These are phyloP conservation scores for Nomada hirtipes DNA, from an alignment of 2,888 invertebrate species.

Conservation along the genomic window DNA sequence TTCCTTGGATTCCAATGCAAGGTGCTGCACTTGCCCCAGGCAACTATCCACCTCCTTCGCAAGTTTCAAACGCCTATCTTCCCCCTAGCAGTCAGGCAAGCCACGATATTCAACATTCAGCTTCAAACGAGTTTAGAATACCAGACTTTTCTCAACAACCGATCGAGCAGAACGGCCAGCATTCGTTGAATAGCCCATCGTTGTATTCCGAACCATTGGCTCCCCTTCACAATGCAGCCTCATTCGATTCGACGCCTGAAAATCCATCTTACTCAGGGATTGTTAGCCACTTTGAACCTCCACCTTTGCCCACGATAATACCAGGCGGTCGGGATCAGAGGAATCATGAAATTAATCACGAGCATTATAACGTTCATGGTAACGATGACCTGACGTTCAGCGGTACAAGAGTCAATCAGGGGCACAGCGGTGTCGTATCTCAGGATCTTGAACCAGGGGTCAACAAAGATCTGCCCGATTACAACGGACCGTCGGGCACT, in stretches of 20 bases:
- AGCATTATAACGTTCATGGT: neutral
- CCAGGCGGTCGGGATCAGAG: neutral
- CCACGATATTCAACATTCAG: slow-evolving; percentile 52
- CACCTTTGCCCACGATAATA: neutral
- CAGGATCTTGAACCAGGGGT: neutral
- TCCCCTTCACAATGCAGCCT: slow-evolving; percentile 85
- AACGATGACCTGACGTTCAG: slow-evolving; percentile 43
- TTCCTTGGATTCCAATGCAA: slow-evolving; percentile 91
- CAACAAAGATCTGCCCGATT: neutral
- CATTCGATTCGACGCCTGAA: slow-evolving; percentile 22
- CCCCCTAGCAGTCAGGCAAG: slow-evolving; percentile 13
- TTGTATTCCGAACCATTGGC: slow-evolving; percentile 87
- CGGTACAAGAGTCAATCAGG: slow-evolving; percentile 45
- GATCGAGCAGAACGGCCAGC: slow-evolving; percentile 18
- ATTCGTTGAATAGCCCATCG: slow-evolving; percentile 84
- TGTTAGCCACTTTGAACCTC: slow-evolving; percentile 2
- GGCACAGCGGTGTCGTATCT: slow-evolving; percentile 11
- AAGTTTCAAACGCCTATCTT: slow-evolving; percentile 30
- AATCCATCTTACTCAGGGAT: neutral
- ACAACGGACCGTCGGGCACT: slow-evolving; percentile 10
- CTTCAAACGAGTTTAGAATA: slow-evolving; percentile 69
- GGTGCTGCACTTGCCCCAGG: neutral
- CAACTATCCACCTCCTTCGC: neutral
- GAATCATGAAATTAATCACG: neutral
- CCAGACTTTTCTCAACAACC: slow-evolving; percentile 71